A percentile compares a stretch with the other conserved stretches of the same genome.
These are phyloP conservation scores for Pocillopora verrucosa DNA, from an alignment of 64 coral and sea anemone species.

Conservation along the genomic window DNA sequence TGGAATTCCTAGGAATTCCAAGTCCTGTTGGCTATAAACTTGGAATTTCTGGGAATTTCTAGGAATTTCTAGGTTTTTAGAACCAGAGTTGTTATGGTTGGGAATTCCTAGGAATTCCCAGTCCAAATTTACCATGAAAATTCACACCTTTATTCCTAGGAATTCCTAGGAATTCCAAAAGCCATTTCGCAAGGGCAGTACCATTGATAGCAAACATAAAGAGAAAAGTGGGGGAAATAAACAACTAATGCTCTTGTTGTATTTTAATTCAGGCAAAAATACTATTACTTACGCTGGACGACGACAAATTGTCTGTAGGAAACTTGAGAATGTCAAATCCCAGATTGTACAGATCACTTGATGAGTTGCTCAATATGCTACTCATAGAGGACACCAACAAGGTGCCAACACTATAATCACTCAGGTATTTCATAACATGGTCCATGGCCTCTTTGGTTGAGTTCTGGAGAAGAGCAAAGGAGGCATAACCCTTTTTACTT, in stretches of 20 bases:
- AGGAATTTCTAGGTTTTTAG: too few relatives aligned
- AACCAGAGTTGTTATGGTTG: too few relatives aligned
- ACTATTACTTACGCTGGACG: slow-evolving; percentile 19
- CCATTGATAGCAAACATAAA: too few relatives aligned
- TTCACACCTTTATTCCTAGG: too few relatives aligned
- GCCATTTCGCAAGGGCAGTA: too few relatives aligned
- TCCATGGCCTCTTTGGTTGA: slow-evolving; percentile 55
- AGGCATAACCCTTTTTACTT: slow-evolving; percentile 55
- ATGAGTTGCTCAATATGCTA: slow-evolving; percentile 47
- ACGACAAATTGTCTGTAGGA: slow-evolving; percentile 29
- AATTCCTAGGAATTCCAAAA: too few relatives aligned
- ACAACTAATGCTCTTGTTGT: neutral
- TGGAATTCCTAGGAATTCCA: too few relatives aligned
- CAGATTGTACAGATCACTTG: slow-evolving; percentile 19
- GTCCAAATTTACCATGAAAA: too few relatives aligned
- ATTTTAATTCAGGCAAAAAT: neutral
- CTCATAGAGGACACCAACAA: slow-evolving; percentile 34
- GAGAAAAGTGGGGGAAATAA: neutral
- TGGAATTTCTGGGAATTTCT: too few relatives aligned
- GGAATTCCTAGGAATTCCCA: too few relatives aligned
- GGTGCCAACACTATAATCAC: slow-evolving; percentile 55
- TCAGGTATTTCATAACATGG: slow-evolving; percentile 45
- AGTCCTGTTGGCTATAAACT: too few relatives aligned
- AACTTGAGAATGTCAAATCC: slow-evolving; percentile 65
- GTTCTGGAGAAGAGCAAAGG: slow-evolving; percentile 56